phyloP scores from a whole-genome alignment of 2,113 vertebrate species.

The Triplophysa rosa region DNA sequence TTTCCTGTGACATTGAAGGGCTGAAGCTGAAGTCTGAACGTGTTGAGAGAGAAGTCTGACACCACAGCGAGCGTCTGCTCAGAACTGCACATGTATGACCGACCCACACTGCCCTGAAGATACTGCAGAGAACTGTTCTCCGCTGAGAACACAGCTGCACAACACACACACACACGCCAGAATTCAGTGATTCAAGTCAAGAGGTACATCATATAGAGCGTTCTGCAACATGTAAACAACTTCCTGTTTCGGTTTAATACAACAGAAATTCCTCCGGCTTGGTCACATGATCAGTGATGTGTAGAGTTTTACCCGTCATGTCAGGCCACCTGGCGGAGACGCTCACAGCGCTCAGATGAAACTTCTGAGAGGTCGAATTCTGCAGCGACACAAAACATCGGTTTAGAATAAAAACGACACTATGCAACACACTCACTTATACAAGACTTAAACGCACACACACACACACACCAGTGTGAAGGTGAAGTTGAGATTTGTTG shows the following conservation, averaged over 20 bases:
- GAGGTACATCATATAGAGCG: no score
- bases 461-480: constrained; percentile 79
- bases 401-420: background rate
- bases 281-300: no score
- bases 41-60: constrained; percentile 73
- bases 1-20: constrained; percentile 80
- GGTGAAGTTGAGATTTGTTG: constrained; percentile 68
- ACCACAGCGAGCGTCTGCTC: constrained; percentile 80
- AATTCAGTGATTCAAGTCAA: background rate
- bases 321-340: constrained; percentile 64
- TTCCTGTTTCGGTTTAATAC: no score
- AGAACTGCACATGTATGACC: constrained; percentile 85
- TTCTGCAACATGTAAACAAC: no score
- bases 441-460: background rate
- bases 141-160: constrained; percentile 50
- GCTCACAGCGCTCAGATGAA: constrained; percentile 63
- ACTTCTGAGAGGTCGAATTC: constrained; percentile 72
- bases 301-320: constrained; percentile 62
- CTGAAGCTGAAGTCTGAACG: constrained; percentile 86
- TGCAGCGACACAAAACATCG: constrained; percentile 54
- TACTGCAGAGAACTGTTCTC: constrained; percentile 77
- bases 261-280: no score
- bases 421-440: no score
- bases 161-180: background rate
- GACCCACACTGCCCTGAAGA: constrained; percentile 80